Base-by-base conservation (phyloP, 2,113 vertebrate species). In the Onychostoma macrolepis region DNA sequence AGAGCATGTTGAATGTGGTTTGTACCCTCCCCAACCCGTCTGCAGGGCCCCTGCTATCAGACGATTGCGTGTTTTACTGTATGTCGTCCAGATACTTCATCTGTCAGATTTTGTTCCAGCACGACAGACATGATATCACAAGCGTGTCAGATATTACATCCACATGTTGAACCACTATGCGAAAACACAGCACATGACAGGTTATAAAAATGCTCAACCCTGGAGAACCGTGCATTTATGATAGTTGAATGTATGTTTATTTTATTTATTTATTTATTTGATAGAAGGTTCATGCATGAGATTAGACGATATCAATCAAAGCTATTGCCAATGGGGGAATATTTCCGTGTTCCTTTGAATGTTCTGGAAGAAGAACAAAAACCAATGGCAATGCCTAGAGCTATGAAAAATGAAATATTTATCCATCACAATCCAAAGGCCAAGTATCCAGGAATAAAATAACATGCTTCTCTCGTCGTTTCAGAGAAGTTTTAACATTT, bases 231-330 rank as follows among this genome's bases (percentile, higher is more conserved):
- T 71, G 80, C 63, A 13, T 30, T 71, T 67, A 30, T 50, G 43
- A 83, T 81, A 58, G 58, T 15, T 65, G 69, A 87, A 83, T 84
- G 48, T 53, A 81, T 81, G 79, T 72, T 86, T 75, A 21, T 38
- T 26, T 65, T 17, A 83, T 83, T 67, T 41, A 21, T 65, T 45
- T 41, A 28, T 65, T 45, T 82, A 43, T 82, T 36, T 91, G 77
- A 82, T 87, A 89, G 86, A 88, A 89, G 91, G 88, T 90, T 85
- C 67, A 69, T 92, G 90, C 92, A 92, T 94, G 92, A 94, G 90
- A 91, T 91, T 90, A 77, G 50, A 90, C 89, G 90, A 93, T 92
- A 92, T 92, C 90, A 92, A 91, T 83, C 80, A 83, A 36, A 71
- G 6, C 28, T 71, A 71, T 71, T 30, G 61, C 63, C 80, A 48